Base-by-base conservation (phyloP, 2,888 invertebrate genomes). In the Phoenoteleia sp. region DNA sequence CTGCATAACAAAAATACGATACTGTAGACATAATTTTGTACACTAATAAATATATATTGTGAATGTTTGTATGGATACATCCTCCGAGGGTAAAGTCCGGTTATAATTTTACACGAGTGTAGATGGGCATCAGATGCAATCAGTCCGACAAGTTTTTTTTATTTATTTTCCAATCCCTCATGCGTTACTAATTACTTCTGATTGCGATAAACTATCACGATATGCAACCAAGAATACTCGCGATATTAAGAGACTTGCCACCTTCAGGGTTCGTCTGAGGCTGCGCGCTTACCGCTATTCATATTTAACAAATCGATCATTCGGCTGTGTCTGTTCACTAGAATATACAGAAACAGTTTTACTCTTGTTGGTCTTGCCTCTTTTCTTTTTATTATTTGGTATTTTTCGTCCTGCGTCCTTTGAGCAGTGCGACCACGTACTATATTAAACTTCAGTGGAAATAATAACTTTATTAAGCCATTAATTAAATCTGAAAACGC, bases 121-220 rank as follows among this genome's bases (percentile, higher is more conserved):
- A 17, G 74, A 52, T 39, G 72, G 23, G 62, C 75, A 80, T 86
- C 86, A 79, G 82, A 87, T 87, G 86, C 84, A 79, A 87, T 86
- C 87, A 75, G 72, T 76, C 62, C 62, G 49, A 45, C 56, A 58
- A 66, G 82, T 39, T 49, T 67, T 81, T 69, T 88, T 81, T 84
- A 87, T 86, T 87, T 86, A 79, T 82, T 87, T 82, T 77, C 49
- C 69, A 27, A 25, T 72, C 62, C 52, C 72, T 47, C 84, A 81
- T 75, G 87, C 84, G 85, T 84, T 85, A 83, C 87, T 89, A 88
- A 89, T 89, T 87, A 87, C 36, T 81, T 54, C 29, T 81, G 87
- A 89, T 87, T 87, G 88, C 87, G 87, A 88, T 87, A 85, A 86
- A 86, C 72, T 85, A 86, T 86, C 83, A 56, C 82, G 81, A 82